phyloP scores from a whole-genome alignment of 2,113 vertebrate genomes.

The Orycteropus afer region DNA sequence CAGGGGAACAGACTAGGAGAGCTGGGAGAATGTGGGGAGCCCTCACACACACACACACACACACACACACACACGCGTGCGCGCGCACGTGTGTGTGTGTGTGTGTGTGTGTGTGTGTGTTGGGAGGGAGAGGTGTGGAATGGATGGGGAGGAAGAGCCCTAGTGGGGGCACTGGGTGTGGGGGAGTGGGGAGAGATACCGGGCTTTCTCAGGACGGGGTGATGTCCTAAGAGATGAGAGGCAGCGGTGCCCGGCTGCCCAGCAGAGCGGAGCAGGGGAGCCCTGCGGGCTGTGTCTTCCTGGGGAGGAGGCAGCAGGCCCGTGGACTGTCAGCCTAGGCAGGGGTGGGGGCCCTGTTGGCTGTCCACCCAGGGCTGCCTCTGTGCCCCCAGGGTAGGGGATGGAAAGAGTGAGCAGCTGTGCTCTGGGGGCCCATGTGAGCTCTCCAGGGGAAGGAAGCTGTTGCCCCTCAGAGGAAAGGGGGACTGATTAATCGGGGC shows the following conservation, averaged over 20 bases:
- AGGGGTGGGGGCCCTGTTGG: not conserved
- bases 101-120: too few relatives aligned
- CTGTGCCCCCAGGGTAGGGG: not conserved
- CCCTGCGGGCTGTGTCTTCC: not conserved
- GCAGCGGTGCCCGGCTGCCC: not conserved
- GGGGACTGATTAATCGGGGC: constrained; percentile 79
- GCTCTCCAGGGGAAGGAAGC: constrained; percentile 41
- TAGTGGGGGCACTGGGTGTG: not conserved
- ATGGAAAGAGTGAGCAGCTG: not conserved
- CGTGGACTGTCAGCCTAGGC: not conserved
- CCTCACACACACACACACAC: too few relatives aligned
- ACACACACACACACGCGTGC: too few relatives aligned
- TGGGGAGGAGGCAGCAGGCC: not conserved
- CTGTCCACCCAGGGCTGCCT: not conserved
- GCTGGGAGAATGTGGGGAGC: not conserved
- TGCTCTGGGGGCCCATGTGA: not conserved
- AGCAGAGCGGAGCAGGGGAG: not conserved
- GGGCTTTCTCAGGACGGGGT: not conserved
- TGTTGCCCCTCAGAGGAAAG: constrained; percentile 38
- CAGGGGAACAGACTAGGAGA: not conserved
- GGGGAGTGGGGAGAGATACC: not conserved
- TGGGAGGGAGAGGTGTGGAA: not conserved
- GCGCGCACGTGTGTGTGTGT: too few relatives aligned
- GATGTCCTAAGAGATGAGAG: not conserved
- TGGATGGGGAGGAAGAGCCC: not conserved